Conservation (phyloP, 2,113 vertebrate genomes). For the Menidia beryllina region DNA sequence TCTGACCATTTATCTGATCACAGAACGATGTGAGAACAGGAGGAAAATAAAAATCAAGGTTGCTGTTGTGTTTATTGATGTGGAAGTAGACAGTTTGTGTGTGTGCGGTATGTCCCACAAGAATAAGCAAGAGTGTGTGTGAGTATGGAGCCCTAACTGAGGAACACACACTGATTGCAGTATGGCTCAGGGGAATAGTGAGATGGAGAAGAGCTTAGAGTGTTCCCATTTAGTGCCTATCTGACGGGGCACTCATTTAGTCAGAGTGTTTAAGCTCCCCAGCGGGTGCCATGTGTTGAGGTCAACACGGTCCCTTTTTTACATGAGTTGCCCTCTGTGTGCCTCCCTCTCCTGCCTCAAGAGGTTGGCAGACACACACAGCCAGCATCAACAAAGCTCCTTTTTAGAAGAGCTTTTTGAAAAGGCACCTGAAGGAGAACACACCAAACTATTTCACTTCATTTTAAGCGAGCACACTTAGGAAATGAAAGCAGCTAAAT, state of each 20-base stretch:
- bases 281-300: conserved; percentile 49
- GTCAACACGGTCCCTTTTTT: conserved; percentile 48
- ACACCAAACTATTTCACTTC: neutral
- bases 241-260: conserved; percentile 51
- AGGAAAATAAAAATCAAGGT: conserved; percentile 22
- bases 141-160: conserved; percentile 25
- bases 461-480: conserved; percentile 1
- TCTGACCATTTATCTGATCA: conserved; percentile 24
- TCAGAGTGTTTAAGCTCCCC: conserved; percentile 47
- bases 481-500: conserved; percentile 1
- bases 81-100: neutral
- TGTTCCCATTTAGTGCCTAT: conserved; percentile 50
- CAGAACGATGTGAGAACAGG: conserved; percentile 12
- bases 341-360: conserved; percentile 24
- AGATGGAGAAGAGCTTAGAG: conserved; percentile 38
- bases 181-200: conserved; percentile 42
- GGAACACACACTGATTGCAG: conserved; percentile 43
- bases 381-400: conserved; percentile 10
- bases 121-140: conserved; percentile 14
- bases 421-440: conserved; percentile 1
- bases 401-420: neutral
- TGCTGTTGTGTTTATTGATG: conserved; percentile 36
- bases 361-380: conserved; percentile 26
- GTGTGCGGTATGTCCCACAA: neutral
- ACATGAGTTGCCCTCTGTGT: conserved; percentile 34